Percentiles rank a stretch among this genome's conserved stretches.
These are phyloP conservation scores for Augiades crinisus DNA, from an alignment of 2,888 invertebrate genomes.

Conservation along the genomic window DNA sequence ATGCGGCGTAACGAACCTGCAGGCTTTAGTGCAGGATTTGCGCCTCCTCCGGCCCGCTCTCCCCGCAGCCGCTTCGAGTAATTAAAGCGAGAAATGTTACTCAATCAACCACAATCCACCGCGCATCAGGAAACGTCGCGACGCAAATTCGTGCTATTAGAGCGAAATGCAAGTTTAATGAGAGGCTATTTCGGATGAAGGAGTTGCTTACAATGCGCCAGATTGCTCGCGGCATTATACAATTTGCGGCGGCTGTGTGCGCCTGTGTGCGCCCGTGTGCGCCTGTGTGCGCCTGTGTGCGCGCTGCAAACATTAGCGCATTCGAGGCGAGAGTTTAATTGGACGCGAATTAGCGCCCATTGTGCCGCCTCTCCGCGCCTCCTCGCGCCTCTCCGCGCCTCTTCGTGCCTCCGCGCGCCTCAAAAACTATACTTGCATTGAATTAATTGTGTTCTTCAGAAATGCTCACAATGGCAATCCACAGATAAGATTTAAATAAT, in stretches of 20 bases:
- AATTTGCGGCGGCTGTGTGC: conserved; percentile 35
- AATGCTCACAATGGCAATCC: too few species aligned
- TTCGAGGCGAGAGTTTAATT: conserved; percentile 52
- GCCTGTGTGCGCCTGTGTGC: conserved; percentile 17
- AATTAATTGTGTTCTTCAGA: conserved; percentile 22
- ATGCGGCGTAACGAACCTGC: conserved; percentile 25
- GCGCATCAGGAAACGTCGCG: conserved; percentile 27
- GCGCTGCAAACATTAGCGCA: conserved; percentile 54
- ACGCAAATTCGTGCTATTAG: conserved; percentile 28
- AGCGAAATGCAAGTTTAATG: conserved; percentile 27
- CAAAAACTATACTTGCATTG: conserved; percentile 11
- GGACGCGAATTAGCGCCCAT: conserved; percentile 51
- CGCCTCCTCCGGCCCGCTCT: conserved; percentile 15
- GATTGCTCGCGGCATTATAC: conserved; percentile 21
- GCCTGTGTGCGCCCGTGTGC: conserved; percentile 4
- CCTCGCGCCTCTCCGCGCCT: neutral
- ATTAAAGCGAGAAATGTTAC: conserved; percentile 27
- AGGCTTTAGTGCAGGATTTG: conserved; percentile 16
- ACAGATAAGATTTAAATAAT: too few species aligned
- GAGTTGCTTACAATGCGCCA: conserved; percentile 24
- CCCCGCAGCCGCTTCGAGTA: conserved; percentile 16
- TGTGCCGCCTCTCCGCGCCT: neutral
- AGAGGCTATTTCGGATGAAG: conserved; percentile 26
- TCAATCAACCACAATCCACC: conserved; percentile 26
- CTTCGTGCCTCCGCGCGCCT: neutral